Base-by-base conservation (phyloP, 1,140 invertebrate genomes). In the Augochlora pura region DNA sequence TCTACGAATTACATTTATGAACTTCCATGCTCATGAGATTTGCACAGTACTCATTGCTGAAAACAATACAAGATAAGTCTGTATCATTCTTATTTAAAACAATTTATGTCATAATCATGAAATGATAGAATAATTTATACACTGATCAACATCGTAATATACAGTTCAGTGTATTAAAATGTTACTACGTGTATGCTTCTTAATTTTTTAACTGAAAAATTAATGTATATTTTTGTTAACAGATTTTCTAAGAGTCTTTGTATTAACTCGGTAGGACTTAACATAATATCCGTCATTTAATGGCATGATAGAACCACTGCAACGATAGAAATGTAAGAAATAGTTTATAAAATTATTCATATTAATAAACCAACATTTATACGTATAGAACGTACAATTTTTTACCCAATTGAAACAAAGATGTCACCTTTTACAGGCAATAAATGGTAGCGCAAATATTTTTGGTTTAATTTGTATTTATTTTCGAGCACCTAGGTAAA, bases 401-500 rank as follows among this genome's bases (percentile, higher is more conserved):
- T 39, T 74, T 75, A 80, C 42, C 73, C 12, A 12, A 9, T 74
- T 25, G 21, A 38, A 63, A 21, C 27, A 39, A 62, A 16, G 10
- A 32, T 18, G 25, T 14, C 9, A 63, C 8, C 23, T n/a, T 59
- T 25, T 8, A 8, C 16, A 52, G 42, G 27, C 14, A 49, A 38
- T 38, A 54, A 59, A 42, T 46, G 46, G 23, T 39, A 49, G 10
- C 2, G 63, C 49, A 57, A n/a, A 70, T 82, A 71, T 75, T 72
- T 75, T 85, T 84, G 71, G 85, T 91, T 90, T 74, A 87, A 79
- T 89, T 89, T 87, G 85, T 85, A 88, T 92, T 91, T 91, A 92
- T 92, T 91, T 90, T 89, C 86, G 89, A 91, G 91, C 91, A 91
- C 88, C 91, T 91, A 92, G 88, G 86, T 91, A 89, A 89, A 92